Conservation (phyloP, 2,113 vertebrate genomes). For the Bujurquina vittata region DNA sequence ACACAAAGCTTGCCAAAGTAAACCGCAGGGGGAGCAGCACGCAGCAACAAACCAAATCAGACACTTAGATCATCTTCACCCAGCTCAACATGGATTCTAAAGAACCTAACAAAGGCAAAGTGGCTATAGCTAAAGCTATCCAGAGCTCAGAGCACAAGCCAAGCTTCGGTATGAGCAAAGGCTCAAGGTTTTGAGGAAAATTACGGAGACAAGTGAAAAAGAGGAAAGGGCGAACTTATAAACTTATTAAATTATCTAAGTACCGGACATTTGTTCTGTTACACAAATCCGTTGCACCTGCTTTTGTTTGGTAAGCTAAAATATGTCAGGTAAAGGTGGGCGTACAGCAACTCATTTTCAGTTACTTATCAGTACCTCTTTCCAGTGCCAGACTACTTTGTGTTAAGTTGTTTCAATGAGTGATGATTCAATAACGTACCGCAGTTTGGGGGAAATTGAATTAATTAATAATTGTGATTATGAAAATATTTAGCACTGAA, state of each 20-base stretch:
- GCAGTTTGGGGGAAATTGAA: not conserved
- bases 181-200: not conserved
- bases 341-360: not conserved
- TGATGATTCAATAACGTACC: not conserved
- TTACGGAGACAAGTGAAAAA: not conserved
- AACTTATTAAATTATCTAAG: not conserved
- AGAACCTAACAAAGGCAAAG: not conserved
- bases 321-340: not conserved
- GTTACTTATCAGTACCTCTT: not conserved
- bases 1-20: not conserved
- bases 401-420: not conserved
- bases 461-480: not conserved
- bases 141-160: not conserved
- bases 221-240: not conserved
- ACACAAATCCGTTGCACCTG: not conserved
- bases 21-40: not conserved
- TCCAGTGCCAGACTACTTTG: not conserved
- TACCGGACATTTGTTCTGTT: not conserved
- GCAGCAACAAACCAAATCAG: not conserved
- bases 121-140: not conserved
- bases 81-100: not conserved
- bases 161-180: not conserved
- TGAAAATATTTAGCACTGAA: not conserved
- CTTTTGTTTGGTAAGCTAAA: not conserved
- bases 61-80: not conserved